phyloP scores from a whole-genome alignment of 2,888 invertebrate species.

The Microctonus hyperodae region DNA sequence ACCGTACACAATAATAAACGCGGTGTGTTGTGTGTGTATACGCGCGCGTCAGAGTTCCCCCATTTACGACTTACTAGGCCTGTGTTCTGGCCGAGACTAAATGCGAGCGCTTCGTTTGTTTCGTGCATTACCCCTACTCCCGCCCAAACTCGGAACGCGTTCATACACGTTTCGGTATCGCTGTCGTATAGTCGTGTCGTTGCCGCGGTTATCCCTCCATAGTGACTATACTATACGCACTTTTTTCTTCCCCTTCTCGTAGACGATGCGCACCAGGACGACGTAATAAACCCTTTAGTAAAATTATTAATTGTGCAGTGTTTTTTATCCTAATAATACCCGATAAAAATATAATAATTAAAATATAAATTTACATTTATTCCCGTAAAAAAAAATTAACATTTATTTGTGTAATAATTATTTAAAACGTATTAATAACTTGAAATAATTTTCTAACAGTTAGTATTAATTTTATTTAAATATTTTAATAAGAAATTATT shows the following conservation, averaged over 20 bases:
- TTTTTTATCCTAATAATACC: too few species aligned
- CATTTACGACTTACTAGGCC: conserved; percentile 58
- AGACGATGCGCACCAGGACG: neutral
- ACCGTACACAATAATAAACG: neutral
- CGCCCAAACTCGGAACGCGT: neutral
- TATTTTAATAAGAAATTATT: too few species aligned
- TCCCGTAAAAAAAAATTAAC: too few species aligned
- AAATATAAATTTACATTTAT: too few species aligned
- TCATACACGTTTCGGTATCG: conserved; percentile 1
- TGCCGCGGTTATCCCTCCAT: neutral
- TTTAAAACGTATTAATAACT: too few species aligned
- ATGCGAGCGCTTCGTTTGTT: conserved; percentile 59
- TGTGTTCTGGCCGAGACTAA: conserved; percentile 63
- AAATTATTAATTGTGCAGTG: neutral
- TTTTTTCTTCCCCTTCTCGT: conserved; percentile 2
- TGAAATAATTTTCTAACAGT: too few species aligned
- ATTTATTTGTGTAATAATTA: too few species aligned
- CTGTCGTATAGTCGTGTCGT: neutral
- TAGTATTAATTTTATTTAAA: too few species aligned
- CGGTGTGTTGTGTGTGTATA: conserved; percentile 22
- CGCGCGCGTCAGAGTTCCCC: conserved; percentile 29
- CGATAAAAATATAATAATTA: too few species aligned
- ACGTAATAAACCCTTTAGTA: neutral
- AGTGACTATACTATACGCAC: neutral
- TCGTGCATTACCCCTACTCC: conserved; percentile 38